A percentile compares a stretch with the other conserved stretches of the same genome.
phyloP scores from a whole-genome alignment of 1,140 invertebrate species.

The Galendromus occidentalis region DNA sequence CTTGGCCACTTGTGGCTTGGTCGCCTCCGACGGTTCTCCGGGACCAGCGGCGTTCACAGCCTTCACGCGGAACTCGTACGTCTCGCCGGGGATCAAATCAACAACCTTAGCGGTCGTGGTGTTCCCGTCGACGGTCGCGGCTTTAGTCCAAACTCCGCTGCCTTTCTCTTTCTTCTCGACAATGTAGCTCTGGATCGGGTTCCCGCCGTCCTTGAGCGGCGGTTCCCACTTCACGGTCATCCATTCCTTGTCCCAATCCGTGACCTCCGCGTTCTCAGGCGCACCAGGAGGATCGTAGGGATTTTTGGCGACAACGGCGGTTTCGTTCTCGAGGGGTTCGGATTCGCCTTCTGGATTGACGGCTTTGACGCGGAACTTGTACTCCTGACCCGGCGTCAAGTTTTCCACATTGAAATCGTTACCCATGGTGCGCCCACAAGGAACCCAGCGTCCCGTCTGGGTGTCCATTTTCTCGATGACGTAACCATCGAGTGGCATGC shows the following conservation, averaged over 20 bases:
- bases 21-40: slow-evolving; percentile 50
- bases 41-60: slow-evolving; percentile 43
- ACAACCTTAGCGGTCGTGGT: slow-evolving; percentile 48
- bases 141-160: slow-evolving; percentile 62
- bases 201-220: slow-evolving; percentile 67
- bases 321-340: slow-evolving; percentile 78
- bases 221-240: slow-evolving; percentile 78
- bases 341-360: slow-evolving; percentile 91
- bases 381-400: slow-evolving; percentile 76
- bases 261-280: slow-evolving; percentile 63
- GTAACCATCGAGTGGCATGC: slow-evolving; percentile 80
- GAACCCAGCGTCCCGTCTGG: slow-evolving; percentile 70
- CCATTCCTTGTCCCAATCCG: slow-evolving; percentile 85
- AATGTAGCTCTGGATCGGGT: slow-evolving; percentile 75
- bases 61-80: slow-evolving; percentile 87
- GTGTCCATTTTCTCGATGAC: slow-evolving; percentile 86
- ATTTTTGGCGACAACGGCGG: slow-evolving; percentile 84
- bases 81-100: slow-evolving; percentile 77
- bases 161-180: slow-evolving; percentile 85
- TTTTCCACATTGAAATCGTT: slow-evolving; percentile 73
- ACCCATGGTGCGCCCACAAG: slow-evolving; percentile 53
- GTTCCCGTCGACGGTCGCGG: slow-evolving; percentile 51
- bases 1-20: slow-evolving; percentile 53
- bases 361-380: slow-evolving; percentile 93
- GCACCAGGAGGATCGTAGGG: slow-evolving; percentile 84